Conservation (phyloP, 2,888 invertebrate species). For the Protonemura montana region DNA sequence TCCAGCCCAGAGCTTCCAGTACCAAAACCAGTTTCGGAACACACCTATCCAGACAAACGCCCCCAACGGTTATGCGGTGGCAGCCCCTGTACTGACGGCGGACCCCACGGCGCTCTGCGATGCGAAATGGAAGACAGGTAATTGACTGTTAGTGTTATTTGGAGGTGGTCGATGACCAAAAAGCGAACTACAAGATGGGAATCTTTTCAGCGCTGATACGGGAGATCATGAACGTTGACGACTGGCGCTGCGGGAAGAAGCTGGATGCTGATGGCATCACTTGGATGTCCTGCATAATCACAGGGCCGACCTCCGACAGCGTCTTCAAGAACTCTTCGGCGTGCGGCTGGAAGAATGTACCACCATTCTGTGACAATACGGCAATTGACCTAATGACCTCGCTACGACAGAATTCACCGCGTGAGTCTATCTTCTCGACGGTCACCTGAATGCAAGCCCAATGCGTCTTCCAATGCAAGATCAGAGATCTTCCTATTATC, state of each 20-base stretch:
- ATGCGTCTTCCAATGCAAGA: too few species aligned
- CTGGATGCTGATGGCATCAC: not conserved
- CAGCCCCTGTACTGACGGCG: not conserved
- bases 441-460: too few species aligned
- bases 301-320: not conserved
- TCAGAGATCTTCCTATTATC: too few species aligned
- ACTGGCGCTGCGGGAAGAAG: not conserved
- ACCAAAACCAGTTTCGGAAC: not conserved
- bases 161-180: too few species aligned
- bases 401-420: not conserved
- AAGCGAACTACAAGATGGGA: too few species aligned
- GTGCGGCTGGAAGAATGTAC: not conserved
- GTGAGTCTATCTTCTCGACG: not conserved
- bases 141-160: too few species aligned
- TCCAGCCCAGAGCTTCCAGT: too few species aligned
- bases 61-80: not conserved
- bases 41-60: not conserved
- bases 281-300: not conserved
- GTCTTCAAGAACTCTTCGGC: not conserved
- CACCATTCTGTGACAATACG: not conserved
- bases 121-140: not conserved
- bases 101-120: not conserved
- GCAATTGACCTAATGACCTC: not conserved
- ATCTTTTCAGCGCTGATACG: not conserved
- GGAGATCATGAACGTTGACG: not conserved